A percentile compares a stretch with the other conserved stretches of the same genome.
Conservation (phyloP, 1,140 invertebrate genomes). For the Drosophila carrolli region DNA sequence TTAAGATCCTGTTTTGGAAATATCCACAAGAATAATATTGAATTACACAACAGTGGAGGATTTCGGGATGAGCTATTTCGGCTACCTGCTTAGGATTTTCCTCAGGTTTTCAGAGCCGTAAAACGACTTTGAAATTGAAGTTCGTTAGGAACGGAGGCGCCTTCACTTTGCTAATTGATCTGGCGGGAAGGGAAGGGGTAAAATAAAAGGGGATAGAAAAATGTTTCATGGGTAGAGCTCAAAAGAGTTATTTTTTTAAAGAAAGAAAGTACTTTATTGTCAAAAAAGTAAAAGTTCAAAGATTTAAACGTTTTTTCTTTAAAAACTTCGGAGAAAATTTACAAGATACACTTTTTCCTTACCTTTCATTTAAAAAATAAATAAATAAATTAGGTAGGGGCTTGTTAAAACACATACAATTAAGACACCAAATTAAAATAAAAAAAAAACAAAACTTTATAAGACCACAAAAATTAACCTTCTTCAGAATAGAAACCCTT, state of each 20-base stretch:
- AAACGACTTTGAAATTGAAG: slow-evolving; percentile 48
- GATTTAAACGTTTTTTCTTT: too few species aligned
- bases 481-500: neutral
- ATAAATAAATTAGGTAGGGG: too few species aligned
- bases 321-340: too few species aligned
- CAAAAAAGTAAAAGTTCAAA: too few species aligned
- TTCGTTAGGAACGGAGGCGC: slow-evolving; percentile 38
- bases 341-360: too few species aligned
- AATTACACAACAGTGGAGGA: slow-evolving; percentile 63
- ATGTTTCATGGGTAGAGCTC: too few species aligned
- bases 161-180: slow-evolving; percentile 63
- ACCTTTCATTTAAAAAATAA: too few species aligned
- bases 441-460: neutral
- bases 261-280: too few species aligned
- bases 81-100: slow-evolving; percentile 56
- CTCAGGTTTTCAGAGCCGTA: slow-evolving; percentile 30
- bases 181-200: slow-evolving; percentile 16
- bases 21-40: slow-evolving; percentile 71
- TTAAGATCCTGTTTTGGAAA: slow-evolving; percentile 65
- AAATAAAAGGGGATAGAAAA: neutral
- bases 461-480: neutral
- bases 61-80: slow-evolving; percentile 28
- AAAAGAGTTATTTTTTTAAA: too few species aligned
- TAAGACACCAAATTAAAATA: neutral
- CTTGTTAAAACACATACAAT: too few species aligned